Conservation (phyloP, 1,140 invertebrate genomes). For the Cherax destructor region DNA sequence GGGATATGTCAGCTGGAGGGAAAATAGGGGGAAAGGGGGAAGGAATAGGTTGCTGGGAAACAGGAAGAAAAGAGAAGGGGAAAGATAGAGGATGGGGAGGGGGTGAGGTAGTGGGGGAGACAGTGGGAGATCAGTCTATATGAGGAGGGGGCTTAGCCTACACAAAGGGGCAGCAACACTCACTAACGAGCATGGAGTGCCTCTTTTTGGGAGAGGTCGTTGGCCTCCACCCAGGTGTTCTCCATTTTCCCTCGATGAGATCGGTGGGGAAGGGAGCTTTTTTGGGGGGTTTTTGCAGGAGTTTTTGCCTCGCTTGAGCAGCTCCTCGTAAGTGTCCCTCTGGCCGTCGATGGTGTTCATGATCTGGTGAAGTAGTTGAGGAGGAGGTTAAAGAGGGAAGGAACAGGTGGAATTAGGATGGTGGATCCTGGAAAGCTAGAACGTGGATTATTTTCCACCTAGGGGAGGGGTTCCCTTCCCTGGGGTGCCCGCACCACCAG, state of each 20-base stretch:
- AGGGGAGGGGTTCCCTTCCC: too few relatives aligned
- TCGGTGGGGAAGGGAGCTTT: constrained; percentile 71
- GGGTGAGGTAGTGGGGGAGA: too few relatives aligned
- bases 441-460: background rate
- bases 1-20: too few relatives aligned
- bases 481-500: too few relatives aligned
- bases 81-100: too few relatives aligned
- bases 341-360: constrained; percentile 69
- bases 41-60: too few relatives aligned
- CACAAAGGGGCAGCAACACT: background rate
- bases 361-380: constrained; percentile 31
- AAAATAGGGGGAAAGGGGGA: too few relatives aligned
- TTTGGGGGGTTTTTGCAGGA: constrained; percentile 71
- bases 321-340: constrained; percentile 70
- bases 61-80: too few relatives aligned
- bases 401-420: background rate
- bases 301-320: constrained; percentile 71
- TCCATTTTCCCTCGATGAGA: constrained; percentile 72
- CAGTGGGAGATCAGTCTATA: too few relatives aligned
- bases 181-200: constrained; percentile 63
- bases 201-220: constrained; percentile 71
- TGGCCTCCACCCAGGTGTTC: constrained; percentile 71
- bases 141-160: too few relatives aligned
- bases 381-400: background rate
- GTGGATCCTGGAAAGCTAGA: background rate